Evolutionary conservation across 2,113 vertebrate species (phyloP), one percentile per base, ranked within the genome.

Genomic region (Pogonocichla stellata): DNA sequence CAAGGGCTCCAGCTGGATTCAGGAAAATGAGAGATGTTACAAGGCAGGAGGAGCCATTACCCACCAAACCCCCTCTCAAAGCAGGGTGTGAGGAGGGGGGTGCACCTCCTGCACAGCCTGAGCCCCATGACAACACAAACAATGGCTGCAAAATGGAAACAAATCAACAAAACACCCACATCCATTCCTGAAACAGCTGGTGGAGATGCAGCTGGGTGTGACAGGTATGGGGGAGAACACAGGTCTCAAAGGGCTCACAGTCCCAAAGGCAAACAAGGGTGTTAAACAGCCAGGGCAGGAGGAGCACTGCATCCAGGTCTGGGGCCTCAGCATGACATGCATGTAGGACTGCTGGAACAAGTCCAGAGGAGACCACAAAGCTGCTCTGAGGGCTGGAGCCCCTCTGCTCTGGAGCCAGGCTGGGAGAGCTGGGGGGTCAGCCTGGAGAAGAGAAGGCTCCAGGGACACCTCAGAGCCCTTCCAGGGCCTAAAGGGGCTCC

Each of bases 31-130:
- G 62, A 92, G 69, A 40, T 77, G 31, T 28, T 80, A 18, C 31
- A 23, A 86, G 28, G 10, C 62, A 69, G 50, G 45, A 80, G 50
- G 50, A 83, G 18, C 58, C n/a, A 23, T 36, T 36, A 38, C 28
- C 75, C 62, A 64, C 19, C 62, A 60, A 56, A 22, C 4, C 23
- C n/a, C 29, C 36, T 48, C 16, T 28, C 10, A 7, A 25, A 33
- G 33, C 0, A 2, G 36, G 36, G 16, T 5, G 8, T 40, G 3
- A 38, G 42, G 38, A 60, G 3, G 6, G 61, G 62, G 0, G 0
- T 2, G 8, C 29, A 10, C 8, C 51, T 53, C 51, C 57, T n/a
- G 54, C 9, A 4, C 38, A 42, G 73, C 53, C 83, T 7, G 36
- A 45, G 15, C 43, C 3, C 3, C 62, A 4, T 0, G 1, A 67